Evolutionary conservation across 2,797 vertebrate species (phyloP), one percentile per base, ranked within the genome.

Genomic region (Notolepis coatsorum): DNA sequence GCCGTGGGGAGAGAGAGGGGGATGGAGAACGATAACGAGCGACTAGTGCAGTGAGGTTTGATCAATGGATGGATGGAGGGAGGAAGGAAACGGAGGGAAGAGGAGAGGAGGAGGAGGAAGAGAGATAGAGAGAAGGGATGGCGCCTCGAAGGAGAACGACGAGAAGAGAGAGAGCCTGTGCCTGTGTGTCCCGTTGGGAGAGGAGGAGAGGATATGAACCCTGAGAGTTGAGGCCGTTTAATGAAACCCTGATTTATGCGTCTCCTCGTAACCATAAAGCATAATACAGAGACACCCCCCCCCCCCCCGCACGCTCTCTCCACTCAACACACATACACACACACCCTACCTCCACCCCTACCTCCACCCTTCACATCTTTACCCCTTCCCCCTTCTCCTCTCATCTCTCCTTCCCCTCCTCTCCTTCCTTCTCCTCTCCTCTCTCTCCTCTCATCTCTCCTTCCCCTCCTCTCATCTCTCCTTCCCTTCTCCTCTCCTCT

Each of bases 171-270:
- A 20, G 39, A 20, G 39, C 5, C 3, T 7, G 4, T n/a, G 5
- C 7, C 39, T 38, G 33, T 27, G 68, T 13, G 30, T 71, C 71
- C 72, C 42, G 2, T 9, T 6, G 61, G 13, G 57, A 24, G 35
- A 33, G 18, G 61, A 41, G n/a, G 58, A 23, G 9, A 52, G 61
- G 51, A 38, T 17, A 24, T 3, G 56, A 10, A 50, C 66, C 69
- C 21, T 7, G 76, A 77, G 81, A 71, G 77, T 65, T 63, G 70
- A 74, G 62, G 80, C 68, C 62, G 68, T 86, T 89, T 89, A 89
- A 90, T 90, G 85, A 90, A 90, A 84, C 71, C 18, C 78, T 88
- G 90, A 91, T 91, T 91, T 90, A 91, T 88, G 78, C 80, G 38
- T 80, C 81, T 73, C 84, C 77, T 61, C 56, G 59, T 74, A 81